Evolutionary conservation across 1,140 invertebrate species (phyloP).

Genomic region (Oryctes rhinoceros): DNA sequence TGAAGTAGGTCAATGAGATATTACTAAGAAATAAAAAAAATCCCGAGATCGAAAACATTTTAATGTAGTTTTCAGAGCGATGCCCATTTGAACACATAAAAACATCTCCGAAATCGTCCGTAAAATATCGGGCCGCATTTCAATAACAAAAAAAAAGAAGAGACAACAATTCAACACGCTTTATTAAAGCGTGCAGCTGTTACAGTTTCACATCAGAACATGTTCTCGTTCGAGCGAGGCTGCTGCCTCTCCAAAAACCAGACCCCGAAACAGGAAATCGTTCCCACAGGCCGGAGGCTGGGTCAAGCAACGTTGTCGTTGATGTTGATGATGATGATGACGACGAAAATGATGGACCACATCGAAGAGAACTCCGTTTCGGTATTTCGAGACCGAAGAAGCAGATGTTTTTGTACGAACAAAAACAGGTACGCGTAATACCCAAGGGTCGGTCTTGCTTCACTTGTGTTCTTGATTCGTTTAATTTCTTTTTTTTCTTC

Average conservation of each 20-base stretch:
- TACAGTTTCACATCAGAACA: constrained; percentile 26
- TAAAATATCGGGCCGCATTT: not conserved
- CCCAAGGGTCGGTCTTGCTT: constrained; percentile 10
- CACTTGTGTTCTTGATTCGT: constrained; percentile 6
- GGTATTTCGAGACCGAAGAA: constrained; percentile 21
- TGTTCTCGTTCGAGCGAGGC: not conserved
- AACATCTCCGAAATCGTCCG: not conserved
- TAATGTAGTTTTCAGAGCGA: not conserved
- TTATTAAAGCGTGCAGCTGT: constrained; percentile 30
- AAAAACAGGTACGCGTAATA: constrained; percentile 30
- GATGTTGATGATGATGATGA: constrained; percentile 14
- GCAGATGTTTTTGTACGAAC: constrained; percentile 31
- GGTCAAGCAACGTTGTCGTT: not conserved
- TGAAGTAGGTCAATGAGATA: not conserved
- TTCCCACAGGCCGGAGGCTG: constrained; percentile 12
- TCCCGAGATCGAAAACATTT: not conserved
- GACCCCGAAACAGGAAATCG: constrained; percentile 21
- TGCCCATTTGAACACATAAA: not conserved
- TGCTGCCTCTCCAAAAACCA: constrained; percentile 3
- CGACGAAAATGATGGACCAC: constrained; percentile 31
- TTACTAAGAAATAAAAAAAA: not conserved
- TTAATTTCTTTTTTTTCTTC: constrained; percentile 5
- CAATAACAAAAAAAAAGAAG: not conserved
- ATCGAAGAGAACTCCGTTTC: constrained; percentile 4
- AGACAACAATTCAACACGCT: not conserved